Conservation (phyloP, 2,888 invertebrate genomes). For the Aporophyla lueneburgensis region DNA sequence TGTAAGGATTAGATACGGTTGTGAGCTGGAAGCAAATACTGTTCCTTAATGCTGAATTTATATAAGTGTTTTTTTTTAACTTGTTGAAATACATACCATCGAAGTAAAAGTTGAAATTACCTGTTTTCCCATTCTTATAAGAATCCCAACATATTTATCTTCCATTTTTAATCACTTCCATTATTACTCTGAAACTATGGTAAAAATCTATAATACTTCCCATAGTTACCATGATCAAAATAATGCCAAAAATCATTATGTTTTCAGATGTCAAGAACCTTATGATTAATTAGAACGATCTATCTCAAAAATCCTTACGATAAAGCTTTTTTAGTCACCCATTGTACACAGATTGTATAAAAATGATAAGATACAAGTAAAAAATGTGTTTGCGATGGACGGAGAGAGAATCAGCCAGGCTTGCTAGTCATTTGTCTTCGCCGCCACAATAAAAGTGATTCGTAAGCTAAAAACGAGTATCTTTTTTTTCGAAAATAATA, state of each 20-base stretch:
- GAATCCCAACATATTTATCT: background rate
- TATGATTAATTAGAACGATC: conserved; percentile 34
- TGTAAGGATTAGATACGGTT: conserved; percentile 41
- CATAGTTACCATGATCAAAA: background rate
- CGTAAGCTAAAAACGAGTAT: conserved; percentile 65
- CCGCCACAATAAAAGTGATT: conserved; percentile 69
- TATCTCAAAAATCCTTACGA: conserved; percentile 23
- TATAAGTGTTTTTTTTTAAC: background rate
- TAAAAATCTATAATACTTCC: background rate
- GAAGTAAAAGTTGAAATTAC: background rate
- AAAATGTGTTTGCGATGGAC: conserved; percentile 65
- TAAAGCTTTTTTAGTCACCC: conserved; percentile 42
- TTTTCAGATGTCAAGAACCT: background rate
- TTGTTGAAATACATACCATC: background rate
- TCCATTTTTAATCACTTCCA: background rate
- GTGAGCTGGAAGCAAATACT: background rate
- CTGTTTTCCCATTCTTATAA: background rate
- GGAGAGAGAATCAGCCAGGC: conserved; percentile 64
- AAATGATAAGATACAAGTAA: conserved; percentile 59
- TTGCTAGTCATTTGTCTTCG: conserved; percentile 72
- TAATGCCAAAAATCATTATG: background rate
- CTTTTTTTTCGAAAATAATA: conserved; percentile 60
- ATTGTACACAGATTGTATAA: conserved; percentile 58
- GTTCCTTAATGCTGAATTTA: background rate
- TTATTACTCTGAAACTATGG: background rate